These are phyloP conservation scores for Tenebrosternarchus preto DNA, from an alignment of 2,113 vertebrate genomes.

Conservation along the genomic window DNA sequence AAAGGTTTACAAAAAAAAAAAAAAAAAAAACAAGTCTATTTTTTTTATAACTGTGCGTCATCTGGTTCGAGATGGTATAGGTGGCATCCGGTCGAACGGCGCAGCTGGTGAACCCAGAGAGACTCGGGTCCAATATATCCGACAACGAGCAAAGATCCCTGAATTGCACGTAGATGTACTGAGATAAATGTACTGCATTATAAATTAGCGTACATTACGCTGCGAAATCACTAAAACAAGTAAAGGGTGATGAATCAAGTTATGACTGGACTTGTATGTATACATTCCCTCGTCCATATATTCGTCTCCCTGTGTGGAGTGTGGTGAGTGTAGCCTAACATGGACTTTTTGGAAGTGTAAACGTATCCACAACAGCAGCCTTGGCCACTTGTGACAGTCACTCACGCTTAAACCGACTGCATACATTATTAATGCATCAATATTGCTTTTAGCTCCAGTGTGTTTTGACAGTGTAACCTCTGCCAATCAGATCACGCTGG, in stretches of 20 bases:
- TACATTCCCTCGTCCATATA: no score
- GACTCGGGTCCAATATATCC: background rate
- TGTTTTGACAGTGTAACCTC: background rate
- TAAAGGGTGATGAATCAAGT: background rate
- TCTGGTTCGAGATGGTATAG: no score
- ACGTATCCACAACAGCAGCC: background rate
- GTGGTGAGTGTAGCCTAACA: background rate
- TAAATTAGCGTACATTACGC: no score
- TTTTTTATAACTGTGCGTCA: no score
- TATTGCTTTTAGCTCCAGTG: constrained; percentile 15
- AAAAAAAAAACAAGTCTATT: no score
- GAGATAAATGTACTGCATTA: no score
- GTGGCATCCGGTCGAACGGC: no score
- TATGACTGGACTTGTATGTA: background rate
- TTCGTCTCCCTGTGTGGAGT: background rate
- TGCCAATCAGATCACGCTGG: constrained; percentile 10
- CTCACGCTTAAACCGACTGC: background rate
- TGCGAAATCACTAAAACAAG: no score
- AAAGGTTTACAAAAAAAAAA: no score
- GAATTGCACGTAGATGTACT: no score
- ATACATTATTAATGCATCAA: constrained; percentile 30
- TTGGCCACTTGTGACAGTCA: background rate
- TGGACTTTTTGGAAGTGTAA: background rate
- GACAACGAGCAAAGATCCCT: background rate
- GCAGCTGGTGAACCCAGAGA: background rate